Conservation (phyloP, 2,888 invertebrate genomes). For the Neoscelio sp. region DNA sequence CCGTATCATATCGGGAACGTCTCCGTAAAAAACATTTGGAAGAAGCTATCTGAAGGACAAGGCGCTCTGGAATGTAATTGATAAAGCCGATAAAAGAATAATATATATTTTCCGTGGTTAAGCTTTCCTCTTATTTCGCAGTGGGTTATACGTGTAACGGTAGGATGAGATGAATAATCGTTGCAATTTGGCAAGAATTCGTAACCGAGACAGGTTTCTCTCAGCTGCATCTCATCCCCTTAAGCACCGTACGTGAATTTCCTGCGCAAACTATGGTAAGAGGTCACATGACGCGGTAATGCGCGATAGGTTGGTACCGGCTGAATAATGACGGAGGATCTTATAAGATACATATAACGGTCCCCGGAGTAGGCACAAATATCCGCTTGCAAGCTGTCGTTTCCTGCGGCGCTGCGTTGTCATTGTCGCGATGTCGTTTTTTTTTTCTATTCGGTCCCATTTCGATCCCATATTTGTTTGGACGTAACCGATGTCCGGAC, state of each 20-base stretch:
- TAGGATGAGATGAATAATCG: constrained; percentile 66
- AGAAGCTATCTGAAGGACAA: constrained; percentile 52
- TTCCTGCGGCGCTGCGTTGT: constrained; percentile 68
- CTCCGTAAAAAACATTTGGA: constrained; percentile 17
- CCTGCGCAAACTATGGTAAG: constrained; percentile 64
- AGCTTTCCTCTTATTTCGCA: constrained; percentile 49
- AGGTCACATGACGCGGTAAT: constrained; percentile 70
- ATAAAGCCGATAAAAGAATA: constrained; percentile 65
- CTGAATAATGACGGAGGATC: constrained; percentile 73
- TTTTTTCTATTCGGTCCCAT: constrained; percentile 49
- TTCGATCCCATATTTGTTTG: constrained; percentile 51
- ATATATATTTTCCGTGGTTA: constrained; percentile 44
- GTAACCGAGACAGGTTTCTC: constrained; percentile 58
- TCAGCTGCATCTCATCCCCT: constrained; percentile 58
- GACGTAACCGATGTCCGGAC: constrained; percentile 28
- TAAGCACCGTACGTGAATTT: constrained; percentile 53
- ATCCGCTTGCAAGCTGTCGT: constrained; percentile 81
- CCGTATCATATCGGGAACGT: constrained; percentile 5
- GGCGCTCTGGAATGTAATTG: constrained; percentile 51
- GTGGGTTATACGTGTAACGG: constrained; percentile 64
- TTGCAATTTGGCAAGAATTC: constrained; percentile 65
- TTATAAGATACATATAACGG: constrained; percentile 75
- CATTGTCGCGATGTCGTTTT: constrained; percentile 60
- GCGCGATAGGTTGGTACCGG: constrained; percentile 70
- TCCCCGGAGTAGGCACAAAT: constrained; percentile 79